Evolutionary conservation across 2,888 invertebrate species (phyloP), one percentile per base, ranked within the genome.

Genomic region (Trissolcus japonicus): DNA sequence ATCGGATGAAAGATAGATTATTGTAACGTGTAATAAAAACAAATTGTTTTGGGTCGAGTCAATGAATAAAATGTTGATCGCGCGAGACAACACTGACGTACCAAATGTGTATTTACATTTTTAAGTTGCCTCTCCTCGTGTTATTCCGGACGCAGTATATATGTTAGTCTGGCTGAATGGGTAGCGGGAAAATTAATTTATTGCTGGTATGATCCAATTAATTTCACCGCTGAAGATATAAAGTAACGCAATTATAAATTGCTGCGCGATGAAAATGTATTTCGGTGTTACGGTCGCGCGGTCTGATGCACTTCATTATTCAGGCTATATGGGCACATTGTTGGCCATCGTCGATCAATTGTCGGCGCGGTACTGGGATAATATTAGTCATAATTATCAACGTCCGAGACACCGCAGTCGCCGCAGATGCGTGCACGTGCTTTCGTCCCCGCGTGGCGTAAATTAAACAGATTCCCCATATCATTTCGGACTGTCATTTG

Each of bases 321-420:
- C 63, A 9, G 48, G 19, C 59, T 63, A 51, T 65, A 59, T 69
- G 60, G 63, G 51, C 16, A 48, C 62, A 57, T 19, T 21, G 74
- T 35, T 54, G 59, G 56, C 68, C 65, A 55, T 54, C 68, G 75
- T 69, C 76, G 65, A 76, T 76, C 76, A 76, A 76, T 76, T 76
- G 76, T 76, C 65, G 53, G 55, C 41, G 50, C 16, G 68, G 68
- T 68, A 67, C 76, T 60, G 65, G 69, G 76, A 76, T 76, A 71
- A 76, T 66, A 69, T 76, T 76, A 76, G 61, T 71, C 69, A 76
- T 76, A 76, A 76, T 69, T 76, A 76, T 60, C 54, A 76, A 66
- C 76, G 65, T 43, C 21, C 29, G 69, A 76, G 69, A 76, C 76
- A 76, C 63, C 63, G 63, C 67, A 54, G 35, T 25, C 76, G 71